Evolutionary conservation across 2,888 invertebrate species (phyloP), one percentile per base, ranked within the genome.

Genomic region (Drosophila demipolita): DNA sequence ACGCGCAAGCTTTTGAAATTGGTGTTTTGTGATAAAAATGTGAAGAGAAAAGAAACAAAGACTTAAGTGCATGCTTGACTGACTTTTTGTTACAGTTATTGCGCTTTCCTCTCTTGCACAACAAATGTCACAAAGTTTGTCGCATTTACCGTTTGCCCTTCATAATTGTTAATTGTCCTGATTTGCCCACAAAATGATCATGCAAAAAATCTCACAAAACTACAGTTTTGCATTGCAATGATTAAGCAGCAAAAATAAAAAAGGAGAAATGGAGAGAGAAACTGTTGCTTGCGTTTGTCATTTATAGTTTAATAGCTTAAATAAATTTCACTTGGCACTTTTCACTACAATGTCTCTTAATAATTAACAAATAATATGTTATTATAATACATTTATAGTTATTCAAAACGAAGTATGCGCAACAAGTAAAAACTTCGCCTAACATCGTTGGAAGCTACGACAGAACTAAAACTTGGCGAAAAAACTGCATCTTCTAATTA

Each of bases 181-280:
- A 49, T 26, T 49, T 8, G 9, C 48, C 48, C 15, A 35, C 32
- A 33, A 33, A 42, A 33, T 3, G 38, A 49, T 64, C 64, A 12
- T 23, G 11, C 2, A 4, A 36, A 26, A 54, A 57, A 20, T 20
- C 3, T 17, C 15, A 0, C 6, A 36, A 36, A 36, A 3, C 15
- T 2, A 7, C 36, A 3, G 5, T 36, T 7, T 15, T 36, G 36
- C 11, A 20, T 11, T 12, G 20, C 20, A 12, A 20, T 7, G 45
- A 45, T 23, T 8, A 45, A 45, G 7, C 3, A 15, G 15, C 7
- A 15, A 45, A 4, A 15, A 15, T 20, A 20, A 23, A 40, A 40
- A n/a, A 17, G 38, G 20, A 12, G 20, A 42, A 40, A 38, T 3
- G 17, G 42, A 3, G 11, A 20, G 2, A 42, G 3, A 20, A 42